Evolutionary conservation across 2,888 invertebrate genomes (phyloP).

Genomic region (Pseudococcus longispinus): DNA sequence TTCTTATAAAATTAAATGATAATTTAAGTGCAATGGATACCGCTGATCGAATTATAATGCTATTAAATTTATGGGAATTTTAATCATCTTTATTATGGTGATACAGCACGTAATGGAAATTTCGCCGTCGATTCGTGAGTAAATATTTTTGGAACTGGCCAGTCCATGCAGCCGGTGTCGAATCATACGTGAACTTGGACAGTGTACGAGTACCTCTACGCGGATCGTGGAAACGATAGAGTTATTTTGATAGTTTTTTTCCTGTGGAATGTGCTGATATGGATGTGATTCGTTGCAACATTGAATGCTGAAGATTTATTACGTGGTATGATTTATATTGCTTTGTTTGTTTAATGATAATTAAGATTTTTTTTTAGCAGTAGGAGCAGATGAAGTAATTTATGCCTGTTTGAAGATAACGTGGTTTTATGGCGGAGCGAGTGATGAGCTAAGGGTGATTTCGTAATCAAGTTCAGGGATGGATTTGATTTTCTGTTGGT

Average conservation of each 20-base stretch:
- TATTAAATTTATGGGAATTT: constrained; percentile 46
- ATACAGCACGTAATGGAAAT: constrained; percentile 37
- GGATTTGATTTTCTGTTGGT: no score
- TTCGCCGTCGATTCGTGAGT: constrained; percentile 5
- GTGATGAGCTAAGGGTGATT: no score
- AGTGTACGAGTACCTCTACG: neutral
- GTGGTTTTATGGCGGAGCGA: no score
- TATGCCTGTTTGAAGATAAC: no score
- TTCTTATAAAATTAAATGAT: constrained; percentile 50
- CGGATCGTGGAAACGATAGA: neutral
- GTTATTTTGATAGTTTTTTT: neutral
- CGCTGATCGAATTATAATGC: constrained; percentile 37
- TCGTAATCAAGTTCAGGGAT: no score
- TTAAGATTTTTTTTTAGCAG: no score
- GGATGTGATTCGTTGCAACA: no score
- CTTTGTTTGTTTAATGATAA: no score
- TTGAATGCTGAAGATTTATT: no score
- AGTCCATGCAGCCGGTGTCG: neutral
- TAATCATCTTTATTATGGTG: constrained; percentile 29
- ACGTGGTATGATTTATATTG: no score
- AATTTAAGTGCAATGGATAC: constrained; percentile 42
- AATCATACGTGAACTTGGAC: neutral
- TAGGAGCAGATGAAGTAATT: no score
- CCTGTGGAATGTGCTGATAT: neutral
- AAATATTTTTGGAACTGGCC: constrained; percentile 14